Evolutionary conservation across 2,888 invertebrate genomes (phyloP).

Genomic region (Dynastes maya): DNA sequence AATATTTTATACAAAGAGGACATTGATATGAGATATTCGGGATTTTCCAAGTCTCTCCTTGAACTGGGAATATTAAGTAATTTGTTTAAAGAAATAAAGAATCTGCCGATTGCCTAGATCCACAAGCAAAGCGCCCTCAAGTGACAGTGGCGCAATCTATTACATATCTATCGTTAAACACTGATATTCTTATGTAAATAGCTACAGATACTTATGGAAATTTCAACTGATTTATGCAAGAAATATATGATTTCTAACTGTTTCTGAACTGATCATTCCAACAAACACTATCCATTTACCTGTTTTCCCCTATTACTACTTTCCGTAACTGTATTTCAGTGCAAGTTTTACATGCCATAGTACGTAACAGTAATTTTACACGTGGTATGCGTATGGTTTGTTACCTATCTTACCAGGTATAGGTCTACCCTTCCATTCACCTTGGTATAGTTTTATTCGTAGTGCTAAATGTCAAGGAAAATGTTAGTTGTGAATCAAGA

Average conservation of each 20-base stretch:
- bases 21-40: no score
- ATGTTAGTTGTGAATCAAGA: slow-evolving; percentile 46
- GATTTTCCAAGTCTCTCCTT: no score
- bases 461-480: slow-evolving; percentile 56
- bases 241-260: not conserved
- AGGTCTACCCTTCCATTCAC: slow-evolving; percentile 53
- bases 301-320: not conserved
- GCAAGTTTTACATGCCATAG: not conserved
- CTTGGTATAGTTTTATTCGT: slow-evolving; percentile 56
- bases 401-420: not conserved
- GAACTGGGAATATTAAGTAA: no score
- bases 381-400: not conserved
- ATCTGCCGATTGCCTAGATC: no score
- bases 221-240: not conserved
- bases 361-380: not conserved
- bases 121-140: no score
- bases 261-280: not conserved
- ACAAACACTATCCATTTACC: not conserved
- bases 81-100: no score
- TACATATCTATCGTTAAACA: not conserved
- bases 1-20: no score
- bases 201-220: not conserved
- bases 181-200: not conserved
- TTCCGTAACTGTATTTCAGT: not conserved
- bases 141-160: no score